Evolutionary conservation across 1,140 invertebrate genomes (phyloP).

Genomic region (Rhizoglyphus robini): DNA sequence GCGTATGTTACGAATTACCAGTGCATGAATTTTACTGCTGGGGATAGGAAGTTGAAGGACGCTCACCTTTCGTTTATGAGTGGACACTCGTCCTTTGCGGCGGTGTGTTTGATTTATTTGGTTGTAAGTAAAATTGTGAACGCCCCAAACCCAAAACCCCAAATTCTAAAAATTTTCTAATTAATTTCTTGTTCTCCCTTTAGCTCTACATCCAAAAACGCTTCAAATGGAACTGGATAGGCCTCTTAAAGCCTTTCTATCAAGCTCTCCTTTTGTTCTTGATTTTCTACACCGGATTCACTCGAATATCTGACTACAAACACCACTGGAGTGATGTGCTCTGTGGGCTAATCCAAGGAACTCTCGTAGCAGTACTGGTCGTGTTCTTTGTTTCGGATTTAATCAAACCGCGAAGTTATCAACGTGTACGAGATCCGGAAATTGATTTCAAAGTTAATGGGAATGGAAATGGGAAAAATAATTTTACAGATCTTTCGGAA

Average conservation of each 20-base stretch:
- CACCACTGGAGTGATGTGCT: constrained; percentile 44
- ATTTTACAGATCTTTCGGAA: background rate
- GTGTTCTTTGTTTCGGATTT: constrained; percentile 12
- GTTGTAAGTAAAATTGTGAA: constrained; percentile 39
- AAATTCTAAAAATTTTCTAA: constrained; percentile 42
- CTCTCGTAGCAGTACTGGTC: constrained; percentile 30
- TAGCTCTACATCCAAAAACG: constrained; percentile 70
- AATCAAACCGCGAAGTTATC: background rate
- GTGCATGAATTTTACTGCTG: constrained; percentile 30
- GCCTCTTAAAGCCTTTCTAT: constrained; percentile 42
- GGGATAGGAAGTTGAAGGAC: constrained; percentile 26
- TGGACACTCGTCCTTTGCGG: constrained; percentile 42
- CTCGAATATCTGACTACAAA: constrained; percentile 40
- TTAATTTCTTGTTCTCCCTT: background rate
- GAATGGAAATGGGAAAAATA: no score
- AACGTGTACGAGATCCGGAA: no score
- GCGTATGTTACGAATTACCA: constrained; percentile 35
- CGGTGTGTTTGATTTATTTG: constrained; percentile 38
- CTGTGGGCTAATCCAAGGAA: constrained; percentile 35
- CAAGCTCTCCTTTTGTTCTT: constrained; percentile 19
- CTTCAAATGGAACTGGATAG: constrained; percentile 51
- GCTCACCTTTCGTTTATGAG: constrained; percentile 42
- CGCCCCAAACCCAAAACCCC: no score
- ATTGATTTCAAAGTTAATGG: background rate
- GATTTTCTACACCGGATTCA: constrained; percentile 21